phyloP scores from a whole-genome alignment of 30 jellyfish, hydroid and myxozoan genomes.

The Aurelia aurita region DNA sequence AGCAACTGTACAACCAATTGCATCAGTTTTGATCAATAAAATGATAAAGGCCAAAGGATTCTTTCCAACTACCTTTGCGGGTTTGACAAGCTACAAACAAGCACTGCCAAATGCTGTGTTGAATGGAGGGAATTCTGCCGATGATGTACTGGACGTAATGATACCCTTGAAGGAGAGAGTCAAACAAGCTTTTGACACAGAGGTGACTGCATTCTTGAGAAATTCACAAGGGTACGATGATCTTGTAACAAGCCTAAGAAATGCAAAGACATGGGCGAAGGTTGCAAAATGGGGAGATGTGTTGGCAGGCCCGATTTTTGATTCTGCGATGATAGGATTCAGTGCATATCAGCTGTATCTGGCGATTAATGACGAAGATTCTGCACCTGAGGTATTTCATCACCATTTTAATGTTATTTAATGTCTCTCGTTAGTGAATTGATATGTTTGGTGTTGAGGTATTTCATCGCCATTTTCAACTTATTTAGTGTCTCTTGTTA shows the following conservation, averaged over 20 bases:
- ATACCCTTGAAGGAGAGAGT: background rate
- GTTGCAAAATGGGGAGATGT: slow-evolving; percentile 7
- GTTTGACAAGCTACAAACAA: background rate
- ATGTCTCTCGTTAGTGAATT: background rate
- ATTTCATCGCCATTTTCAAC: too few relatives aligned
- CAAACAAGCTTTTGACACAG: background rate
- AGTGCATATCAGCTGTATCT: background rate
- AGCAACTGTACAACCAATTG: background rate
- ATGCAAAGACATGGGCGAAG: slow-evolving; percentile 5
- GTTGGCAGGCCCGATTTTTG: slow-evolving; percentile 1
- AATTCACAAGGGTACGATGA: background rate
- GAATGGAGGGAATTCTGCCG: background rate
- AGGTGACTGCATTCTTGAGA: background rate
- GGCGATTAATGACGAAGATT: background rate
- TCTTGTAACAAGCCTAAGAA: background rate
- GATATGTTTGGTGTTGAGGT: too few relatives aligned
- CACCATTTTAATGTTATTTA: background rate
- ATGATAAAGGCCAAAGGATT: background rate
- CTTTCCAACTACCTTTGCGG: background rate
- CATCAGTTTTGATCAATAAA: background rate
- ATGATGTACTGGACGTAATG: background rate
- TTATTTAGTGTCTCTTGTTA: background rate
- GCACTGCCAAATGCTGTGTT: background rate
- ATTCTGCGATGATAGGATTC: background rate
- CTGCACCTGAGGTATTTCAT: background rate